phyloP scores from a whole-genome alignment of 2,797 vertebrate species.

The Paguma larvata region DNA sequence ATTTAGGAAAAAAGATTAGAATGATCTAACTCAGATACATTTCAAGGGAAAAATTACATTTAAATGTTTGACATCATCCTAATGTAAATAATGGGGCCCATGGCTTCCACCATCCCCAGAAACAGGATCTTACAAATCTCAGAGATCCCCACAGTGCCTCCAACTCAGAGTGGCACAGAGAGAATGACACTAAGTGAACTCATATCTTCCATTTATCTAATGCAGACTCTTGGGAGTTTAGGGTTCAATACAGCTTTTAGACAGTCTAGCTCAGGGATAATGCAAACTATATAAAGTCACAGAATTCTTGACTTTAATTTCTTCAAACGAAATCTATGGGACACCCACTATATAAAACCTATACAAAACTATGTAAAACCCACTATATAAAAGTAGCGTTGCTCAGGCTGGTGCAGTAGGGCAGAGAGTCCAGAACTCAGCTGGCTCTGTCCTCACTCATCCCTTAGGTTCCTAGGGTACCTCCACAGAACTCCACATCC shows the following conservation, averaged over 20 bases:
- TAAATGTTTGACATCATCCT: neutral
- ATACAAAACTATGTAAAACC: neutral
- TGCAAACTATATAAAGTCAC: neutral
- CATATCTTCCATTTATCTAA: neutral
- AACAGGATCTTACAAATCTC: neutral
- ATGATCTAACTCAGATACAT: constrained; percentile 6
- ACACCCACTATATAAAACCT: neutral
- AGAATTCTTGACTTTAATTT: neutral
- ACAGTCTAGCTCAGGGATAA: neutral
- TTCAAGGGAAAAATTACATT: neutral
- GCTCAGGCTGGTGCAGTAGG: neutral
- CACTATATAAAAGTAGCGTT: neutral
- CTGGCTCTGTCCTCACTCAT: neutral
- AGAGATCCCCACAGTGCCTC: neutral
- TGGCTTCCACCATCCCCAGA: neutral
- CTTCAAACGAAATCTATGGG: neutral
- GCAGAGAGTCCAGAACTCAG: neutral
- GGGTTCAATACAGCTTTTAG: neutral
- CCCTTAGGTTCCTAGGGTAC: neutral
- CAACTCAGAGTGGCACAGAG: neutral
- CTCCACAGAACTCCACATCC: neutral
- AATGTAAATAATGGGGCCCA: neutral
- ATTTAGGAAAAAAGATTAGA: constrained; percentile 1
- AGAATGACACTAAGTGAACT: neutral
- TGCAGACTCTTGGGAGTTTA: neutral